Conservation (phyloP, 2,113 vertebrate genomes). For the Lophotis ruficrista region DNA sequence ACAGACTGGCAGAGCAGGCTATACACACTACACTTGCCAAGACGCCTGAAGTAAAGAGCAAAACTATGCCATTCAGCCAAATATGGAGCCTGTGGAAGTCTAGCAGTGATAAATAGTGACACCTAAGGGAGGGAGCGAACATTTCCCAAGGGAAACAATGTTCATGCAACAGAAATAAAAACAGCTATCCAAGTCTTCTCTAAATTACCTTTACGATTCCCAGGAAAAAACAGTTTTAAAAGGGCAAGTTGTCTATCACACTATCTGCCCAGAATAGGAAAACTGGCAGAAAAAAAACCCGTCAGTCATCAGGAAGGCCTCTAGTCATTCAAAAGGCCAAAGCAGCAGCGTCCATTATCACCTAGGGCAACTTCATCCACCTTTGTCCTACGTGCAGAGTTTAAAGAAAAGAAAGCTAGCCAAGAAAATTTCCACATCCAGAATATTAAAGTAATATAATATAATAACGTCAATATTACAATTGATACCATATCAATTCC, state of each 20-base stretch:
- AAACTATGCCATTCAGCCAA: conserved; percentile 20
- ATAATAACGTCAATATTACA: background rate
- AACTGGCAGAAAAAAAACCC: background rate
- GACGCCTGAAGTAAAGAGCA: conserved; percentile 17
- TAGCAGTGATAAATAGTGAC: conserved; percentile 42
- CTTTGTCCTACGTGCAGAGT: background rate
- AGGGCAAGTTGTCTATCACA: background rate
- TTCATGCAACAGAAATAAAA: background rate
- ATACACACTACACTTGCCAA: conserved; percentile 41
- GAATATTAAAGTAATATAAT: background rate
- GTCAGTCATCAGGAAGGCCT: background rate
- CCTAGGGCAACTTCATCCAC: background rate
- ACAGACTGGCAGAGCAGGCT: conserved; percentile 59
- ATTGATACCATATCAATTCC: background rate
- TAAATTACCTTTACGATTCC: background rate
- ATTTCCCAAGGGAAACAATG: background rate
- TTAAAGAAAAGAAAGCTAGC: background rate
- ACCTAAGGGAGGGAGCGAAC: conserved; percentile 45
- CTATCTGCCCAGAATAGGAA: background rate
- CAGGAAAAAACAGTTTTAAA: background rate
- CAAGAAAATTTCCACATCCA: background rate
- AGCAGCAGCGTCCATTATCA: background rate
- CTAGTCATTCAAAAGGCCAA: background rate
- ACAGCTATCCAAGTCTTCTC: background rate
- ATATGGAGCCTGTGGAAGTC: background rate